Base-by-base conservation (phyloP, 2,888 invertebrate genomes). In the Philereme transversata region DNA sequence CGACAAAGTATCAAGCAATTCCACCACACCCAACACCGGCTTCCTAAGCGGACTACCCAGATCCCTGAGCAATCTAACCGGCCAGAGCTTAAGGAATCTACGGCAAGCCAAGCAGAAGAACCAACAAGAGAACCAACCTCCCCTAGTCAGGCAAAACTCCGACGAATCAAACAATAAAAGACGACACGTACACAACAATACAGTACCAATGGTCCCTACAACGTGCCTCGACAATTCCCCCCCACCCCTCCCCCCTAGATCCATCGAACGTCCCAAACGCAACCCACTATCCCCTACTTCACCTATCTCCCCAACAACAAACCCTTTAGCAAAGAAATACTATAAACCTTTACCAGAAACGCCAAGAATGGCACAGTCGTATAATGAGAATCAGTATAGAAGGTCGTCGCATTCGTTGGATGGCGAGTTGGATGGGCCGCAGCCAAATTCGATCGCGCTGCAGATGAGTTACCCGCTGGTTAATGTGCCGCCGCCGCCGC, bases 381-480 rank as follows among this genome's bases (percentile, higher is more conserved):
- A 81, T 22, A 22, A 4, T 9, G 85, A 78, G 34, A 82, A 69
- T 66, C 76, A 79, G 67, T 77, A 88, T 69, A 64, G 86, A 22
- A 69, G 83, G 61, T 89, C 90, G n/a, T 86, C 89, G 8, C 86
- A 86, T 10, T 91, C 91, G 8, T 53, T 91, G 71, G 91, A 90
- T 48, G 87, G 86, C 0, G 88, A 86, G 56, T 58, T 87, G 72
- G 91, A 90, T 0, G 90, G 87, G 0, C 89, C 90, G 10, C 87
- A 86, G 70, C 92, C 93, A 3, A 94, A 95, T 84, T 94, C 95
- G 62, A 94, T 94, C 72, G 94, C 93, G 77, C 82, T 94, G 89
- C 94, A 94, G 86, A 93, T 94, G 94, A 94, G 91, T 73, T 94
- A 94, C 69, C 94, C 94, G 65, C 86, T 94, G 68, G 94, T 94